Percentiles rank a stretch among this genome's conserved stretches.
Conservation (phyloP, 1,140 invertebrate species). For the Globodera ellingtonae region DNA sequence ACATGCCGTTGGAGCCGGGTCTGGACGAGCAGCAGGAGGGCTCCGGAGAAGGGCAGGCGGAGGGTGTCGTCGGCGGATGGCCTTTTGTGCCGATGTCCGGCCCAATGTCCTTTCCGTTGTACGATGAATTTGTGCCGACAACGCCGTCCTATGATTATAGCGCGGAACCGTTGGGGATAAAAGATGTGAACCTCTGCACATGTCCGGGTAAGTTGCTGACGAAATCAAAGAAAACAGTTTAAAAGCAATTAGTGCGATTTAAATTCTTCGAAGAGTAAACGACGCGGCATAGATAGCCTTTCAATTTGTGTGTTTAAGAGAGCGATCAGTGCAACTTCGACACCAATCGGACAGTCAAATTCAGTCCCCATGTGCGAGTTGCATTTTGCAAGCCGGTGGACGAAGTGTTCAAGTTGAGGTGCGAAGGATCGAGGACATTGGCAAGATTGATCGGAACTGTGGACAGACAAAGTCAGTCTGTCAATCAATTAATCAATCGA, state of each 20-base stretch:
- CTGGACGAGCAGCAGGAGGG: not conserved
- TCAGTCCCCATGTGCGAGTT: slow-evolving; percentile 12
- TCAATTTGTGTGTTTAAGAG: not conserved
- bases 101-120: slow-evolving; percentile 20
- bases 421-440: slow-evolving; percentile 22
- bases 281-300: not conserved
- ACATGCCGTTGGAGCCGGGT: not conserved
- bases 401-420: slow-evolving; percentile 24
- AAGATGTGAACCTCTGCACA: slow-evolving; percentile 12
- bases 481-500: not conserved
- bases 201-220: slow-evolving; percentile 13
- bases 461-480: slow-evolving; percentile 7
- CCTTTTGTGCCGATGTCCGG: slow-evolving; percentile 16
- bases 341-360: slow-evolving; percentile 9
- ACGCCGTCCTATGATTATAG: slow-evolving; percentile 25
- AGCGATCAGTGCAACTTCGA: slow-evolving; percentile 20
- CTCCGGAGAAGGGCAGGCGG: slow-evolving; percentile 5
- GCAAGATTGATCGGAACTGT: slow-evolving; percentile 20
- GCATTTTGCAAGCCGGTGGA: slow-evolving; percentile 26
- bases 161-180: slow-evolving; percentile 14
- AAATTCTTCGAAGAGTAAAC: not conserved
- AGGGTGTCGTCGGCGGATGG: not conserved
- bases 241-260: not conserved
- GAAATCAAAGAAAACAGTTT: not conserved
- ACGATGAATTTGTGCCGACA: slow-evolving; percentile 34